Conservation (phyloP, 2,113 vertebrate species). For the Nycticebus coucang region DNA sequence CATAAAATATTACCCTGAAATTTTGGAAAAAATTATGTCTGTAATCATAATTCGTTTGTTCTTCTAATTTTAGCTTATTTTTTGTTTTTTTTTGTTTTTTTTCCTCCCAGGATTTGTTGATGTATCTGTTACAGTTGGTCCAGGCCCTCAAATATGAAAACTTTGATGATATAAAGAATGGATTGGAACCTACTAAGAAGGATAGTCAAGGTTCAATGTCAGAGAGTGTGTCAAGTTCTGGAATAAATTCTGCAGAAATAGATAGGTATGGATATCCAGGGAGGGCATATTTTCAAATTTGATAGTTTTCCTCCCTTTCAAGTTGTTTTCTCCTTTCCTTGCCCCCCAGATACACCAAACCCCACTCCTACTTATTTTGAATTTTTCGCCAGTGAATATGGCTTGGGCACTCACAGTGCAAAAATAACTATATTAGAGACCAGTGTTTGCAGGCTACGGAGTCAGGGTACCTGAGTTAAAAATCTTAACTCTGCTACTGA, state of each 20-base stretch:
- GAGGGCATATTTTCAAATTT: not conserved
- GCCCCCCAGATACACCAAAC: not conserved
- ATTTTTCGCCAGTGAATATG: not conserved
- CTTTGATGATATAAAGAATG: slow-evolving; percentile 95
- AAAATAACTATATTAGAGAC: not conserved
- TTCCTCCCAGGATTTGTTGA: slow-evolving; percentile 92
- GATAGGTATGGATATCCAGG: slow-evolving; percentile 89
- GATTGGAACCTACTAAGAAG: slow-evolving; percentile 94
- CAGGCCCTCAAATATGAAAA: slow-evolving; percentile 99
- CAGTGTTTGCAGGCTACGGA: not conserved
- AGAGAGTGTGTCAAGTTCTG: slow-evolving; percentile 87
- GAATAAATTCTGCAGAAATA: slow-evolving; percentile 84
- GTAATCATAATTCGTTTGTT: not conserved
- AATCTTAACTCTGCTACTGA: not conserved
- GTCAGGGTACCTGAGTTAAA: not conserved
- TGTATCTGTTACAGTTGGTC: slow-evolving; percentile 98
- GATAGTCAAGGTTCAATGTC: slow-evolving; percentile 92
- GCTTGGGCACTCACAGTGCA: not conserved
- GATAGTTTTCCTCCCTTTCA: not conserved
- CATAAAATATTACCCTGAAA: not conserved
- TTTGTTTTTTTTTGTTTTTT: not conserved
- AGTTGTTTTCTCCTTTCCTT: not conserved
- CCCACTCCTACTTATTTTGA: not conserved
- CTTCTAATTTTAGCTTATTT: slow-evolving; percentile 22
- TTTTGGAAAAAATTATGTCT: not conserved